Base-by-base conservation (phyloP, 2,797 vertebrate genomes). In the Prionace glauca region DNA sequence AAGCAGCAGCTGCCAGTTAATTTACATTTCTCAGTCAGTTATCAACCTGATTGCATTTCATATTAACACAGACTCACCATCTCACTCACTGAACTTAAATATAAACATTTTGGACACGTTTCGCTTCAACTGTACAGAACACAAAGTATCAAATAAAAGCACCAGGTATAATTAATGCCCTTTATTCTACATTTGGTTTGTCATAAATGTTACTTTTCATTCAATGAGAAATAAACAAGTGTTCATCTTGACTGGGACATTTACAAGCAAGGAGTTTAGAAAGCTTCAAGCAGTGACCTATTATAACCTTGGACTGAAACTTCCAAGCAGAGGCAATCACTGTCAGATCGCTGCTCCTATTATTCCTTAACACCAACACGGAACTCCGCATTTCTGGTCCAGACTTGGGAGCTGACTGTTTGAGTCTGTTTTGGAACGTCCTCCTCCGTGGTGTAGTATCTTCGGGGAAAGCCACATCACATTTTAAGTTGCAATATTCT, bases 1-100 rank as follows among this genome's bases (percentile, higher is more conserved):
- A 74, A 14, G 14, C 93, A 77, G 93, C 93, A 77, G 93, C 93
- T 95, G 93, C 71, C 60, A 65, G 71, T 74, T 77, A 95, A 74
- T 95, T 74, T 95, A 95, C 93, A 60, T 95, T 56, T 77, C 93
- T 26, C 45, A 95, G 56, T 77, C 16, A 77, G 45, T 72, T 77
- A 95, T 26, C 65, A 92, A 9, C 36, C 90, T 92, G 90, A 92
- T 41, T 41, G 36, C 24, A 69, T 41, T 69, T 77, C 29, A 72
- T 72, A 74, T 29, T n/a, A 56, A 56, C 71, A 60, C 26, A 95
- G 29, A n/a, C 71, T 56, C 3, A 94, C 41, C 92, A 26, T 24
- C 36, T 94, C 41, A 36, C 26, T 71, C 41, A 36, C 26, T 71
- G 32, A 69, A 95, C 22, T 95, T 18, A 72, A 95, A 77, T 11